phyloP scores from a whole-genome alignment of 2,113 vertebrate species.

The Phalacrocorax brasilianus region DNA sequence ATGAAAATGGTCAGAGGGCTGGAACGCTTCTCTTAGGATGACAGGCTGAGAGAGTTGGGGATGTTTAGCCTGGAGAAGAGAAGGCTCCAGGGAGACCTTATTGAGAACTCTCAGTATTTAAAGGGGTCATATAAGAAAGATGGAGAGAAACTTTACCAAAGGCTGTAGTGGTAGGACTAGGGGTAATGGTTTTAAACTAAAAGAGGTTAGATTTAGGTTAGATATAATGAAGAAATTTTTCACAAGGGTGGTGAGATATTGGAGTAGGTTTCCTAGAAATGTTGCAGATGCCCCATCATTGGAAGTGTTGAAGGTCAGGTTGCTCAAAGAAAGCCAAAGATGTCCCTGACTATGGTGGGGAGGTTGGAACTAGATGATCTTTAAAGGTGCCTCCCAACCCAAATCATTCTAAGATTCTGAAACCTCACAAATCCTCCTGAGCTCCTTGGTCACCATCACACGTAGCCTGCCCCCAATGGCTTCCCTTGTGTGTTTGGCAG shows the following conservation, averaged over 20 bases:
- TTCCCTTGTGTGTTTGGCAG: background rate
- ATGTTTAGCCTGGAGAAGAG: background rate
- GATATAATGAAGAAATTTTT: background rate
- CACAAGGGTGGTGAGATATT: background rate
- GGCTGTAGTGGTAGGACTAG: background rate
- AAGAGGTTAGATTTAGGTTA: background rate
- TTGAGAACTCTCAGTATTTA: background rate
- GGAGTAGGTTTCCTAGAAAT: background rate
- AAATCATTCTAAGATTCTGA: background rate
- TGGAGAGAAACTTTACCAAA: background rate
- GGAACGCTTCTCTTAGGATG: background rate
- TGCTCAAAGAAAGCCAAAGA: background rate
- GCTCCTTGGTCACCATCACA: accelerated
- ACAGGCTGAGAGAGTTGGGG: background rate
- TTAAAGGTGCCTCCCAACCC: background rate
- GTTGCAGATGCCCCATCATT: background rate
- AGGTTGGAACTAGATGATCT: background rate
- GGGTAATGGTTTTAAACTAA: background rate
- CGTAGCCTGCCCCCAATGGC: accelerated
- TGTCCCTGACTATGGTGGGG: background rate
- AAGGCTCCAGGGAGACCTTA: background rate
- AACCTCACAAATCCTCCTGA: background rate
- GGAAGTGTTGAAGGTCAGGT: background rate
- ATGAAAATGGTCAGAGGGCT: background rate
- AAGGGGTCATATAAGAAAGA: background rate